Evolutionary conservation across 2,797 vertebrate genomes (phyloP).

Genomic region (Adelosebastes latens): DNA sequence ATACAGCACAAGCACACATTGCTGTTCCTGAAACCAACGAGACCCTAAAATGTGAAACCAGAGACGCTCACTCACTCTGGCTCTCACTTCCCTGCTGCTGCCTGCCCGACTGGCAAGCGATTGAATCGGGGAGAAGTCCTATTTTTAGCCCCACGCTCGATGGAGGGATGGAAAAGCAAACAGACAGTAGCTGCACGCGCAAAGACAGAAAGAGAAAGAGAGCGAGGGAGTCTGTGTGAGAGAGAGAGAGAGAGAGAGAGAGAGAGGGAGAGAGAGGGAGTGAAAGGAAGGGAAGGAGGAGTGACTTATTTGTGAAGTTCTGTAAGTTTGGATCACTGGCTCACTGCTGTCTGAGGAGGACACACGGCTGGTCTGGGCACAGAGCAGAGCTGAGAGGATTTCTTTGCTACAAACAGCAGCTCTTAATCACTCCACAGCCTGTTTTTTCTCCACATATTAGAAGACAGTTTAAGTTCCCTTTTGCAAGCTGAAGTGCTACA

Average conservation of each 20-base stretch:
- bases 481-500: not conserved
- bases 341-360: conserved; percentile 57
- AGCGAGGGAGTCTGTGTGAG: not conserved
- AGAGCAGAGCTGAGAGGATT: conserved; percentile 34
- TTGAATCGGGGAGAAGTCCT: conserved; percentile 67
- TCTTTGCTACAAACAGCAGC: conserved; percentile 13
- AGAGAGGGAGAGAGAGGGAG: conserved; percentile 7
- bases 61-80: conserved; percentile 30
- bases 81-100: conserved; percentile 29
- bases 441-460: not conserved
- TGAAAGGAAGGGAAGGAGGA: conserved; percentile 49
- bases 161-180: conserved; percentile 73
- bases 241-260: not conserved
- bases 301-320: conserved; percentile 73
- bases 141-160: conserved; percentile 79
- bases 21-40: conserved; percentile 20
- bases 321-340: conserved; percentile 58
- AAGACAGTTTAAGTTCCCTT: not conserved
- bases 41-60: conserved; percentile 53
- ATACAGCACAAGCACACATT: conserved; percentile 25
- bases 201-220: conserved; percentile 17
- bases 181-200: conserved; percentile 66
- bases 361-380: conserved; percentile 50
- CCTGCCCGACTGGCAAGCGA: conserved; percentile 40
- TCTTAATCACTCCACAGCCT: conserved; percentile 8